Evolutionary conservation across 2,797 vertebrate species (phyloP), one percentile per base, ranked within the genome.

Genomic region (Trichosurus vulpecula): DNA sequence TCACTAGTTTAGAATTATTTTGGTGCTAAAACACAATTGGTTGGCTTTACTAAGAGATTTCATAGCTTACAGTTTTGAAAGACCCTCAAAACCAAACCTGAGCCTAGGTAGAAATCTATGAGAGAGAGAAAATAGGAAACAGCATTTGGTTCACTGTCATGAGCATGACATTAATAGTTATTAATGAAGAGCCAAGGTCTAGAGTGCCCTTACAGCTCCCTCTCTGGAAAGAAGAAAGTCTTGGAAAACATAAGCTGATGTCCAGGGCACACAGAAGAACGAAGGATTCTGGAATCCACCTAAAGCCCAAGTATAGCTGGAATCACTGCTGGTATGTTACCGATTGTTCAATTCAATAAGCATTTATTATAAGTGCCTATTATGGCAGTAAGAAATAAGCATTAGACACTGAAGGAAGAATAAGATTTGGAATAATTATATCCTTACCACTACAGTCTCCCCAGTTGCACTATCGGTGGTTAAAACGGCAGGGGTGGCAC

Each of bases 391-490:
- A 87, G 9, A 87, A 87, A 92, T n/a, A 5, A 19, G 29, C 25
- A 25, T 13, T 0, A 22, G 52, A 51, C 54, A n/a, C n/a, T 1
- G 6, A 22, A 27, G 90, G 53, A 58, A 2, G 89, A 0, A 1
- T 27, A 30, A 14, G 0, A 1, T 0, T 4, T 56, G 53, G 25
- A 53, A 91, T 6, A 0, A 91, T 22, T 5, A 4, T 35, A 90
- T 54, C 94, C 99, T 99, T 97, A 99, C 99, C 99, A 99, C 99
- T 12, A 99, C 99, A 0, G 99, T 99, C 97, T 99, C 99, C 0
- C 99, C 99, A 0, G 99, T 99, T 0, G 99, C 97, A 0, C 99
- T 99, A 16, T 99, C 99, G 0, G 99, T 98, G 0, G 99, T 99
- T 57, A 99, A 98, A 92, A 99, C 99, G 0, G 99, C 98, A 0